Evolutionary conservation across 2,888 invertebrate species (phyloP), one percentile per base, ranked within the genome.

Genomic region (Brassicogethes aeneus): DNA sequence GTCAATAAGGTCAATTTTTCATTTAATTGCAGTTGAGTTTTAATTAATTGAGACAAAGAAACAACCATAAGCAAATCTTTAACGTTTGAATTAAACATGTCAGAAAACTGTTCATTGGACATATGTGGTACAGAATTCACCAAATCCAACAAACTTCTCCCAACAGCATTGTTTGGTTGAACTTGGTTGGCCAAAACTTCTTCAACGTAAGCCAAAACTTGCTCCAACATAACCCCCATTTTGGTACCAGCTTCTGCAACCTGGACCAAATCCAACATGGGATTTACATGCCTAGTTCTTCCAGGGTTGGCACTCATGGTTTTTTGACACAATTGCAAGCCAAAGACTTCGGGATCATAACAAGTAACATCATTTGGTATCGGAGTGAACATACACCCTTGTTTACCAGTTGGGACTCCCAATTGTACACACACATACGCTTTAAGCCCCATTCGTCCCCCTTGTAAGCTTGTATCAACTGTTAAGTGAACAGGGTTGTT

Each of bases 41-140:
- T 92, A 60, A 94, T 91, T 44, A 99, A 75, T 62, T 96, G 95
- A 10, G 96, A 90, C 44, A 99, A 75, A 34, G 96, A 95, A 55
- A 94, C 85, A 32, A 92, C 93, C 97, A 99, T 97, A 57, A 97
- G 75, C 56, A 97, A 77, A 73, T 97, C 97, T 71, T 97, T 95
- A 65, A 96, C 88, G 61, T 92, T 91, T 54, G 92, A 85, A 64
- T 95, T 95, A 66, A 97, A 85, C 82, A 96, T 91, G 56, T 88
- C 84, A 30, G 92, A 90, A 68, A 96, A 92, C 62, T 92, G 85
- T 60, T 92, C 90, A 40, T 80, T 76, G 15, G 82, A 81, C 77
- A 97, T 91, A 63, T 88, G 86, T 34, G 95, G 94, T 47, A 95
- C 89, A 12, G 88, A 85, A 69, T 89, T 84, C 31, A 95, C 88